A percentile compares a stretch with the other conserved stretches of the same genome.
These are phyloP conservation scores for Sinhomidia bicolor DNA, from an alignment of 2,888 invertebrate species.

Conservation along the genomic window DNA sequence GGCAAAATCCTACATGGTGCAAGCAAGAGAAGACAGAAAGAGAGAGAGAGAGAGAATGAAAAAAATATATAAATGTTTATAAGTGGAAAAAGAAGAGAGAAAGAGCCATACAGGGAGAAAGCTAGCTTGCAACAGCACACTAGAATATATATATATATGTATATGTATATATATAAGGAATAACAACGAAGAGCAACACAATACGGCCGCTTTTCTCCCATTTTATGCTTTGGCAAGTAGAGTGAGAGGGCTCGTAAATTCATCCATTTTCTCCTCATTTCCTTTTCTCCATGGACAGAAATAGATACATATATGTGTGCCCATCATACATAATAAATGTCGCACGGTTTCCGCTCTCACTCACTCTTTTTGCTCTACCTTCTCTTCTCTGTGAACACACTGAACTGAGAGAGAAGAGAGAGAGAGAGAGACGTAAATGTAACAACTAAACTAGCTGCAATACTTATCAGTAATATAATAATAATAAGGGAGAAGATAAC, in stretches of 20 bases:
- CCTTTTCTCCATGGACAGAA: conserved; percentile 72
- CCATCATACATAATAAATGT: conserved; percentile 73
- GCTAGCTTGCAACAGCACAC: conserved; percentile 31
- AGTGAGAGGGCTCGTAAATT: conserved; percentile 72
- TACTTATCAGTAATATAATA: background rate
- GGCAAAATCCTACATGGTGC: background rate
- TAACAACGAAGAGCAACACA: conserved; percentile 55
- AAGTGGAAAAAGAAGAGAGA: conserved; percentile 48
- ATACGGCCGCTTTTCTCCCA: conserved; percentile 67
- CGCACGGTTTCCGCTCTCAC: conserved; percentile 72
- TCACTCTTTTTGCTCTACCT: conserved; percentile 40
- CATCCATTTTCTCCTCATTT: conserved; percentile 73
- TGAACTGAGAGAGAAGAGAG: background rate
- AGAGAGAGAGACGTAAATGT: conserved; percentile 26
- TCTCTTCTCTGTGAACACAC: background rate
- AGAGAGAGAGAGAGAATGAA: background rate
- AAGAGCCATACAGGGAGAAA: conserved; percentile 45
- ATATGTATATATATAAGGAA: too few relatives aligned
- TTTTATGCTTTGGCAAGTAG: conserved; percentile 69
- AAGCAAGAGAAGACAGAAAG: background rate
- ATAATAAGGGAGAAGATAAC: background rate
- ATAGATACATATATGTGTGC: conserved; percentile 71
- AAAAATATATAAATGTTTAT: conserved; percentile 14
- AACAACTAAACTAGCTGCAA: conserved; percentile 35
- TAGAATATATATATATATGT: too few relatives aligned